Evolutionary conservation across 1,140 invertebrate genomes (phyloP), one percentile per base, ranked within the genome.

Genomic region (Stegodyphus dumicola): DNA sequence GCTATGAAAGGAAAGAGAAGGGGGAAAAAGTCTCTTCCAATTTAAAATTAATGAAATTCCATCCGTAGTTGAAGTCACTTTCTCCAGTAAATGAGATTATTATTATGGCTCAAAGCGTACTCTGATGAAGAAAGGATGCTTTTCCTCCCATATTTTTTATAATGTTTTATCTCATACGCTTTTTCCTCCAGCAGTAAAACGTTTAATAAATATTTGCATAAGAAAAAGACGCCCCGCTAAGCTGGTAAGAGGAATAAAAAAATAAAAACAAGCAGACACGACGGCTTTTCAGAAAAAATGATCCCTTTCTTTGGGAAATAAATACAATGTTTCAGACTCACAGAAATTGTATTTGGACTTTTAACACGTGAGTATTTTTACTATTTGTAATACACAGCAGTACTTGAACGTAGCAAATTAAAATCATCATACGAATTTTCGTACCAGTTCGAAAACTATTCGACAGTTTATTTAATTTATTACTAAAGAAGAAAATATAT

Each of bases 31-130:
- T 56, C 77, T 80, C 54, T 64, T 51, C 53, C 78, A 80, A 80
- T 80, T 80, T 80, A 80, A 80, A 80, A 80, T 80, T 80, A 80
- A 80, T 80, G 78, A 80, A 80, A 80, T 80, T 80, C 78, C 78
- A 60, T 56, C 69, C 51, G 67, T 71, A 67, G 48, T 69, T 54
- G 48, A 64, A 70, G 78, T 71, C 53, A 48, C n/a, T 54, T 66
- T 17, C 52, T 56, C 13, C 17, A 51, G 53, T 11, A 80, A 80
- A 80, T 64, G 78, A 80, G 77, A 80, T 80, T 80, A 75, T 75
- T 75, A 80, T 71, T 15, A 71, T 60, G 77, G 67, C 53, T 71
- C 7, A 9, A 10, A 6, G 53, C 67, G 15, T 11, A 15, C 48
- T 53, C 10, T 6, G 5, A 2, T 33, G 48, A 78, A 54, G 48